Evolutionary conservation across 2,888 invertebrate species (phyloP), one percentile per base, ranked within the genome.

Genomic region (Cremastobaeus sp.): DNA sequence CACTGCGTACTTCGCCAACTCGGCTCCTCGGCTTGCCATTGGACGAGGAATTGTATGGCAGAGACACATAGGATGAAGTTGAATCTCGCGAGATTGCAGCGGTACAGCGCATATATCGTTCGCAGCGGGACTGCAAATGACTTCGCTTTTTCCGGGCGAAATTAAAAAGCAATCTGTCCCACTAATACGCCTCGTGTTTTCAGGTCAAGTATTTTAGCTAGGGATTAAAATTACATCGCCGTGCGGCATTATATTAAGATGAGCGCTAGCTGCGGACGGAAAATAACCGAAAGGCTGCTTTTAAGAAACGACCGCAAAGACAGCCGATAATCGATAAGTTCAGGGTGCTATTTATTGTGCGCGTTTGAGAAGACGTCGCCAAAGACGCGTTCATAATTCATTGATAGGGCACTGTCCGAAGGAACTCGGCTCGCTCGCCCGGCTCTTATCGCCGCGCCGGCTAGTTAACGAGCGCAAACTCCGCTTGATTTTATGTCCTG

Each of bases 281-380:
- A n/a, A n/a, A n/a, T n/a, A n/a, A n/a, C n/a, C n/a, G n/a, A n/a
- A n/a, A n/a, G n/a, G n/a, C n/a, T n/a, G n/a, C n/a, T n/a, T n/a
- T n/a, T n/a, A n/a, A n/a, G n/a, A n/a, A n/a, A n/a, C n/a, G n/a
- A n/a, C 74, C 47, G 25, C 66, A 76, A 76, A 76, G 79, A 83
- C 84, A 83, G 84, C 84, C 85, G 82, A 85, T 85, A 85, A 83
- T 75, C 83, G 78, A 85, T 85, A 83, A 76, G 80, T 77, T 78
- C 81, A 52, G 75, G 79, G 81, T 80, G 77, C 64, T 68, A 68
- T 74, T 78, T 77, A 60, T 41, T 32, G 50, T 41, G 32, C 37
- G 47, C 54, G 39, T 60, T 37, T 48, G 5, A 35, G 20, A 21
- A 39, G 39, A 52, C 17, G 52, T 62, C 50, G 39, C 11, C 8